Evolutionary conservation across 2,888 invertebrate species (phyloP).

Genomic region (Eupithecia pulchellata): DNA sequence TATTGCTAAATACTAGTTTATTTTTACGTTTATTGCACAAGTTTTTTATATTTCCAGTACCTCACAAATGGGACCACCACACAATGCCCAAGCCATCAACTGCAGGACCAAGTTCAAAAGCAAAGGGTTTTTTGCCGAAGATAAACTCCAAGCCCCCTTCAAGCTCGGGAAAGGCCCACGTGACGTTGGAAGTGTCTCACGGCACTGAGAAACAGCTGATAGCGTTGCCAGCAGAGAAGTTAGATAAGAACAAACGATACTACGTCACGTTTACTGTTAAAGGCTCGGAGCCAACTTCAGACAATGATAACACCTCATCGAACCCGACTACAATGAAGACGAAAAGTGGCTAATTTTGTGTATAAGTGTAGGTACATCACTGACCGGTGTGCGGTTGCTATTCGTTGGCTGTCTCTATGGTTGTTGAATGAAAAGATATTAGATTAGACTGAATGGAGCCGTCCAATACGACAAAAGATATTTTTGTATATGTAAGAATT

Average conservation of each 20-base stretch:
- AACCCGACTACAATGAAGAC: conserved; percentile 74
- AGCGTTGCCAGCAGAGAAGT: conserved; percentile 93
- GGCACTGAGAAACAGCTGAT: conserved; percentile 94
- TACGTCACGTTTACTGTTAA: conserved; percentile 97
- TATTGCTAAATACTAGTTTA: background rate
- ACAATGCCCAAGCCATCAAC: conserved; percentile 90
- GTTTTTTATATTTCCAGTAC: conserved; percentile 83
- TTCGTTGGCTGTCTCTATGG: conserved; percentile 33
- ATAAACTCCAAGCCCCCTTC: conserved; percentile 82
- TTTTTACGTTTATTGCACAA: background rate
- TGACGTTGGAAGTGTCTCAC: conserved; percentile 92
- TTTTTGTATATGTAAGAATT: conserved; percentile 55
- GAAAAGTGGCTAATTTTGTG: conserved; percentile 64
- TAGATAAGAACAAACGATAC: conserved; percentile 95
- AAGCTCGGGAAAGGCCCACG: conserved; percentile 79
- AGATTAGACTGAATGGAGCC: conserved; percentile 60
- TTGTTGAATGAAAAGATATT: conserved; percentile 26
- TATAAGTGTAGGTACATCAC: conserved; percentile 44
- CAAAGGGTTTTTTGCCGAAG: conserved; percentile 88
- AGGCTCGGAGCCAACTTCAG: conserved; percentile 87
- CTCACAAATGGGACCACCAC: conserved; percentile 91
- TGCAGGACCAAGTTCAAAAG: conserved; percentile 74
- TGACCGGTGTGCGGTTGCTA: conserved; percentile 43
- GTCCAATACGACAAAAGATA: conserved; percentile 56
- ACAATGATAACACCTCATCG: conserved; percentile 77